A percentile compares a stretch with the other conserved stretches of the same genome.
Evolutionary conservation across 2,113 vertebrate genomes (phyloP).

Genomic region (Mesoclemmys tuberculata): DNA sequence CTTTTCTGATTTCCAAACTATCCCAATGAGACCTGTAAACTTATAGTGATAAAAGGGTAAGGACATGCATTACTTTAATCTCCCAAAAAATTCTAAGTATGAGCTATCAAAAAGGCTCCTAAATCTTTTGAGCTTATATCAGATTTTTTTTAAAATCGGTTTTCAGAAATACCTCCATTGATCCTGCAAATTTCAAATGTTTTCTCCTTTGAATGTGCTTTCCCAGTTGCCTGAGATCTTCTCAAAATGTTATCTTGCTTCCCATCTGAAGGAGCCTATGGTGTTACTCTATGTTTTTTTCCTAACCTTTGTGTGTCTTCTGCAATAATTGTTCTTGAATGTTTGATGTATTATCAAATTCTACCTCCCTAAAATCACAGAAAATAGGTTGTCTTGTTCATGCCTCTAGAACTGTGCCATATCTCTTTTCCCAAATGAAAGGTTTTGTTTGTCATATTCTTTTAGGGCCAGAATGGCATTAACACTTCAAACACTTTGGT

Average conservation of each 20-base stretch:
- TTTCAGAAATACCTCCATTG: neutral
- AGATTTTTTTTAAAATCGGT: neutral
- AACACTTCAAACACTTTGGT: neutral
- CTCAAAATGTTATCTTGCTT: neutral
- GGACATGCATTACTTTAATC: neutral
- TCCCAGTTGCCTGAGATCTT: neutral
- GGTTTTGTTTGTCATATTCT: neutral
- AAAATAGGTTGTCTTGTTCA: neutral
- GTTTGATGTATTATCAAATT: neutral
- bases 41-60: neutral
- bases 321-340: neutral
- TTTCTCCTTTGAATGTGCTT: neutral
- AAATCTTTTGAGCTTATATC: neutral
- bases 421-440: rapidly evolving
- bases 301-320: neutral
- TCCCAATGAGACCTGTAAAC: neutral
- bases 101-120: neutral
- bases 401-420: neutral
- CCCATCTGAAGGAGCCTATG: neutral
- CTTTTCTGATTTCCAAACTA: constrained; percentile 12
- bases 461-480: neutral
- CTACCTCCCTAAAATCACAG: neutral
- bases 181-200: neutral
- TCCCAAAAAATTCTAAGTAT: neutral
- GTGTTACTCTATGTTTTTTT: neutral